These are phyloP conservation scores for Thamnaconus septentrionalis DNA, from an alignment of 2,113 vertebrate species.

Conservation along the genomic window DNA sequence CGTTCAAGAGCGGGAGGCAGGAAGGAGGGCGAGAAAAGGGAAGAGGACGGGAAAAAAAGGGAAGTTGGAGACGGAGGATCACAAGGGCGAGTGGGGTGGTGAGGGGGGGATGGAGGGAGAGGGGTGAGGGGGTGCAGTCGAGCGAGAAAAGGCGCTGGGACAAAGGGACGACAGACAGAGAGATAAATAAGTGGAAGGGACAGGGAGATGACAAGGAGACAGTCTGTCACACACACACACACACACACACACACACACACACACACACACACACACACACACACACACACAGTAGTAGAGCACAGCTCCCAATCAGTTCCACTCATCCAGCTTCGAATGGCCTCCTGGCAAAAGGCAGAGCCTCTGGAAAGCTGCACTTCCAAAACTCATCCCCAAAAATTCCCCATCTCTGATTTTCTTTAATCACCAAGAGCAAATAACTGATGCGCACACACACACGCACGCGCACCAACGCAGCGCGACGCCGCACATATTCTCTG, in stretches of 20 bases:
- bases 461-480: conserved; percentile 21
- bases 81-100: conserved; percentile 30
- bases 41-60: not conserved
- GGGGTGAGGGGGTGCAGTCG: conserved; percentile 47
- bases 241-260: conserved; percentile 10
- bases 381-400: conserved; percentile 52
- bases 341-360: conserved; percentile 54
- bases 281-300: too few species aligned
- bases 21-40: conserved; percentile 41
- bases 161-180: conserved; percentile 54
- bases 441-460: conserved; percentile 16
- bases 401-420: conserved; percentile 66
- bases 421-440: conserved; percentile 64
- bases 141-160: conserved; percentile 51
- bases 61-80: conserved; percentile 42
- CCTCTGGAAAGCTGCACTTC: conserved; percentile 50
- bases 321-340: conserved; percentile 63
- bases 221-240: conserved; percentile 46
- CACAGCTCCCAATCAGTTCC: conserved; percentile 42
- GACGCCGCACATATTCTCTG: conserved; percentile 44
- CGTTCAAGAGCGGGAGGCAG: conserved; percentile 26
- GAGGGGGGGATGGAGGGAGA: conserved; percentile 31
- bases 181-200: conserved; percentile 64
- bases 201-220: conserved; percentile 63
- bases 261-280: conserved; percentile 30